Evolutionary conservation across 64 coral and sea anemone genomes (phyloP), one percentile per base, ranked within the genome.

Genomic region (Catalaphyllia jardinei): DNA sequence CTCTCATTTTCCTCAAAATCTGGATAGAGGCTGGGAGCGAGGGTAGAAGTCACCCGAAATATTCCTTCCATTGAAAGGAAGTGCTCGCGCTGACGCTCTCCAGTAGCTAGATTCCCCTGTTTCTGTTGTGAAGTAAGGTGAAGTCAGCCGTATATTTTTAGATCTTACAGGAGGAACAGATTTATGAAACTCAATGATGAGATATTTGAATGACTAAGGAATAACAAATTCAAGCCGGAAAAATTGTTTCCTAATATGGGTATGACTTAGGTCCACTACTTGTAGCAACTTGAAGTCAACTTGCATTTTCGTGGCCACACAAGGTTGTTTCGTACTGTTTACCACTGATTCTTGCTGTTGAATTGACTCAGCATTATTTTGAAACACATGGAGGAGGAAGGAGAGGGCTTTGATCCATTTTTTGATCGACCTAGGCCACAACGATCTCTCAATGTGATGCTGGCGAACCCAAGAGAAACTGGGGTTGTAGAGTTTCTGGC

Each of bases 381-480:
- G 9, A 2, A 61, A 87, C 3, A 27, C 22, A 74, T 87, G 46
- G 54, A 73, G 3, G 67, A 10, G 15, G 86, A 74, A 74, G 82
- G 35, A 16, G 11, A 75, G 18, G 16, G 15, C 7, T 57, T 75
- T 11, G 29, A 24, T 71, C 39, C 61, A 50, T 22, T 49, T 12
- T 54, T 31, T 8, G 20, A 20, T 57, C 69, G 15, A 4, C 31
- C 19, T 19, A 39, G 67, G 24, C 73, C 73, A 31, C 86, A 10
- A 4, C 67, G 22, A 76, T 18, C 80, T 11, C 80, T 83, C 20
- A 31, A 31, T 19, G 60, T 67, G 27, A 20, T 91, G n/a, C 59
- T 91, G 12, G 67, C 67, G 33, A 90, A 79, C 35, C 39, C 46
- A 55, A 82, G 79, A 4, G 88, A 90, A n/a, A 91, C 65, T 39